Percentiles rank a stretch among this genome's conserved stretches.
These are phyloP conservation scores for Calosoma granatense DNA, from an alignment of 1,140 invertebrate species.

Conservation along the genomic window DNA sequence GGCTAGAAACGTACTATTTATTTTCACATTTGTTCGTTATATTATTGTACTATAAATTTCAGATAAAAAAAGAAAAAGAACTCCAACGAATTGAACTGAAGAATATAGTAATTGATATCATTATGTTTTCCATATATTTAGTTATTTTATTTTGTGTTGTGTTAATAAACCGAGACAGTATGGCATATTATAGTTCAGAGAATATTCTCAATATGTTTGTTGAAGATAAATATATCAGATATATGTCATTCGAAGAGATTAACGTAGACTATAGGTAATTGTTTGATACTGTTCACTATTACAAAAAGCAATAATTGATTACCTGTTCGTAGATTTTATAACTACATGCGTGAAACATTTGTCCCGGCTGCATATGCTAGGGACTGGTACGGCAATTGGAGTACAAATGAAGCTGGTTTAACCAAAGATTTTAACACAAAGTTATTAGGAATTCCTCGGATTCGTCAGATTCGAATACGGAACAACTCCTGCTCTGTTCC, in stretches of 20 bases:
- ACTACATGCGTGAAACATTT: not conserved
- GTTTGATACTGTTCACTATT: too few relatives aligned
- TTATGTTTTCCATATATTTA: not conserved
- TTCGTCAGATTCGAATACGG: not conserved
- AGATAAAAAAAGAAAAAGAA: not conserved
- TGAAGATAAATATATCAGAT: not conserved
- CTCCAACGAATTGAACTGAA: not conserved
- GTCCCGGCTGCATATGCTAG: not conserved
- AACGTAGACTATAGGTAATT: too few relatives aligned
- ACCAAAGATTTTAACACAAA: not conserved
- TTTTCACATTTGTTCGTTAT: too few relatives aligned
- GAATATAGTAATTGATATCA: not conserved
- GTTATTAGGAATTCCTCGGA: not conserved
- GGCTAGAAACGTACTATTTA: not conserved
- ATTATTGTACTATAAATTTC: not conserved
- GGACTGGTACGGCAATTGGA: not conserved
- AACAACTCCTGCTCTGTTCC: not conserved
- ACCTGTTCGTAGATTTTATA: not conserved
- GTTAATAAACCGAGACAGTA: not conserved
- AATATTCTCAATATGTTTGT: not conserved
- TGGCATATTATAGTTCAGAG: not conserved
- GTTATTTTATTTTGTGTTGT: slow-evolving; percentile 1
- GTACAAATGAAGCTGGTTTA: not conserved
- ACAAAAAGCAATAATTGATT: too few relatives aligned
- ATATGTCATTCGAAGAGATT: not conserved